Evolutionary conservation across 2,113 vertebrate genomes (phyloP).

Genomic region (Vulpes vulpes): DNA sequence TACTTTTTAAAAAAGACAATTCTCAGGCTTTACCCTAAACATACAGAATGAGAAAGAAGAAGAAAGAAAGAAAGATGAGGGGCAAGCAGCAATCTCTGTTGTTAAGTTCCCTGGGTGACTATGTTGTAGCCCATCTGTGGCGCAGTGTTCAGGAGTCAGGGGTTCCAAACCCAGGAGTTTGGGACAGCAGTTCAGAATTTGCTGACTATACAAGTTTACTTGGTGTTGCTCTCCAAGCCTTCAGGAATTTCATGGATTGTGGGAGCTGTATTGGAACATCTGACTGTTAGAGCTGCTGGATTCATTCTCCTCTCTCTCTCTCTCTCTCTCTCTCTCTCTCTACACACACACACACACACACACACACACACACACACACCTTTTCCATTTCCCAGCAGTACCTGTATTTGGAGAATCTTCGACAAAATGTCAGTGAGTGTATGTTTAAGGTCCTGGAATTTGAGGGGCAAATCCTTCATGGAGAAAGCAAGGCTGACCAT

Average conservation of each 20-base stretch:
- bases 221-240: neutral
- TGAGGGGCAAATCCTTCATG: neutral
- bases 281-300: neutral
- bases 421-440: neutral
- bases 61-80: neutral
- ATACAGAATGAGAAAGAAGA: neutral
- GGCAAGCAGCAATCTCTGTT: neutral
- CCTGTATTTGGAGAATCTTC: neutral
- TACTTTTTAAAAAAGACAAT: neutral
- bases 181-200: neutral
- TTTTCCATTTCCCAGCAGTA: neutral
- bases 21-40: neutral
- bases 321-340: too few relatives aligned
- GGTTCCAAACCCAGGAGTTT: too few relatives aligned
- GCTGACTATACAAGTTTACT: neutral
- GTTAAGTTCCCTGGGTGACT: neutral
- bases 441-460: neutral
- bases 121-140: neutral
- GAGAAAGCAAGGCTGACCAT: neutral
- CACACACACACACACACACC: neutral
- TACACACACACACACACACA: neutral
- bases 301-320: neutral
- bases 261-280: neutral
- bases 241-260: neutral
- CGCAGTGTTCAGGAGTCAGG: neutral